Evolutionary conservation across 2,888 invertebrate species (phyloP).

Genomic region (Mylabris sibirica): DNA sequence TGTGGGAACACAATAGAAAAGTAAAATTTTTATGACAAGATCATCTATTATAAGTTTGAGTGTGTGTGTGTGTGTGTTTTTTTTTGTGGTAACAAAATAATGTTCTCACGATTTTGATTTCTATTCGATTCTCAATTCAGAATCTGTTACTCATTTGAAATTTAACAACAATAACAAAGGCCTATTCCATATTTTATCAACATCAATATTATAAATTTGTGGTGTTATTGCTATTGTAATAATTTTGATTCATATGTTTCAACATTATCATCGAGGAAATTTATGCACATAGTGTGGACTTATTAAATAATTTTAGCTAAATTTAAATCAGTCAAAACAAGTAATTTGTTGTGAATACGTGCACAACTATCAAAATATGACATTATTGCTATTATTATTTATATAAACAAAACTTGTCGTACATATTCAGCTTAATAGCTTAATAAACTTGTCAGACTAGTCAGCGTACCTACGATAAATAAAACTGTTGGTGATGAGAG

Average conservation of each 20-base stretch:
- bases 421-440: conserved; percentile 9
- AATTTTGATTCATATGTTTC: conserved; percentile 2
- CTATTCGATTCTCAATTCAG: not conserved
- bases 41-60: too few species aligned
- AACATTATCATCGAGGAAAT: not conserved
- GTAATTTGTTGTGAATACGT: conserved; percentile 23
- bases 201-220: not conserved
- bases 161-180: not conserved
- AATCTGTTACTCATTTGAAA: not conserved
- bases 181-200: not conserved
- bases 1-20: not conserved
- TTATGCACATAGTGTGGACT: not conserved
- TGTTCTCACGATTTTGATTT: not conserved
- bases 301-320: conserved; percentile 12
- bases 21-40: too few species aligned
- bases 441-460: conserved; percentile 11
- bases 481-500: not conserved
- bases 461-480: conserved; percentile 7
- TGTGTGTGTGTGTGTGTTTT: too few species aligned
- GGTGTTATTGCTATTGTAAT: not conserved
- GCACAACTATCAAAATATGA: not conserved
- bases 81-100: too few species aligned
- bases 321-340: conserved; percentile 31
- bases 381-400: conserved; percentile 10
- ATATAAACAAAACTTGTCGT: conserved; percentile 8